Evolutionary conservation across 2,113 vertebrate genomes (phyloP).

Genomic region (Lamprologus speciosus): DNA sequence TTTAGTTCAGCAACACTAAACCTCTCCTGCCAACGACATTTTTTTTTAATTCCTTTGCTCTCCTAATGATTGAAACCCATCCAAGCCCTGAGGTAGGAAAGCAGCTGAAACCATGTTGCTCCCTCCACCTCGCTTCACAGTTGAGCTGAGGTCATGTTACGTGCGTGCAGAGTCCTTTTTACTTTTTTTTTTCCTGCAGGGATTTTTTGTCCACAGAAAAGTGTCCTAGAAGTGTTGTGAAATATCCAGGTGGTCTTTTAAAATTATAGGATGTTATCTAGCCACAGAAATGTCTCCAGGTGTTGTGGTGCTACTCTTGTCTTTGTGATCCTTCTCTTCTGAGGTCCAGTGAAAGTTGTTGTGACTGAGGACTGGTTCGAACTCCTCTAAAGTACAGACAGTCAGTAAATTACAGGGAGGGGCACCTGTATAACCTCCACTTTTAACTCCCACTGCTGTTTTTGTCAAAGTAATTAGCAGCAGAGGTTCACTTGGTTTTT

Average conservation of each 20-base stretch:
- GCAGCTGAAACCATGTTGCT: not conserved
- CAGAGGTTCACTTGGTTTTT: not conserved
- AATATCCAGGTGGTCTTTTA: not conserved
- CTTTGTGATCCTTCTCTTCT: not conserved
- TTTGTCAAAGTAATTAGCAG: not conserved
- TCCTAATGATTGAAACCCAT: not conserved
- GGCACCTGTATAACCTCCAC: not conserved
- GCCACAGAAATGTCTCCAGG: not conserved
- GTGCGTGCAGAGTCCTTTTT: not conserved
- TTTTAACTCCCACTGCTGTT: not conserved
- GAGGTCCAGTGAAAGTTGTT: not conserved
- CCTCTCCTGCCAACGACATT: not conserved
- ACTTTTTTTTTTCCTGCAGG: not conserved
- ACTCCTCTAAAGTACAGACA: not conserved
- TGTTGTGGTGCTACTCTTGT: not conserved
- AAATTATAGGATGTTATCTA: not conserved
- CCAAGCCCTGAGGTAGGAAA: not conserved
- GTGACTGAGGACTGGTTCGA: not conserved
- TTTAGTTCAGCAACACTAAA: not conserved
- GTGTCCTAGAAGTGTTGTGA: not conserved
- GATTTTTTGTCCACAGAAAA: not conserved
- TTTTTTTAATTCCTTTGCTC: fast-evolving
- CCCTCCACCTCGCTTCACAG: not conserved
- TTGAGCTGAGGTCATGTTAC: not conserved
- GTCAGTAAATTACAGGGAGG: not conserved